These are phyloP conservation scores for Pandion haliaetus DNA, from an alignment of 2,113 vertebrate genomes.

Conservation along the genomic window DNA sequence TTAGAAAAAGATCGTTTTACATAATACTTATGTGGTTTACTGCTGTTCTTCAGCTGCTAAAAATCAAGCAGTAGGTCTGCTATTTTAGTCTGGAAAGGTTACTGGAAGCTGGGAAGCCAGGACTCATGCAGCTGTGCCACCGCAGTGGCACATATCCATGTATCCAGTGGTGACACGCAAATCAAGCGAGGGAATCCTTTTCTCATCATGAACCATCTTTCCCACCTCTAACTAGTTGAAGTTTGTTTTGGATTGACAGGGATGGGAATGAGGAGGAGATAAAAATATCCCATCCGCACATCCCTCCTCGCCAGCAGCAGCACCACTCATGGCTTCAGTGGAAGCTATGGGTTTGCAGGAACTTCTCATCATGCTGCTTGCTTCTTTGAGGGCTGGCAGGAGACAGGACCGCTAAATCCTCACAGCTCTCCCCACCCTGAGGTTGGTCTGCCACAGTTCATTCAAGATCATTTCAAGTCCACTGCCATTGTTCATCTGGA, in stretches of 20 bases:
- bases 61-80: background rate
- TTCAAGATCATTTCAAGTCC: background rate
- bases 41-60: constrained; percentile 37
- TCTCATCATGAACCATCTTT: background rate
- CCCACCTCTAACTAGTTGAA: background rate
- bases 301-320: background rate
- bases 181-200: constrained; percentile 12
- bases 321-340: background rate
- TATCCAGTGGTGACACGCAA: background rate
- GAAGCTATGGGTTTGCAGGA: background rate
- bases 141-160: background rate
- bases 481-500: background rate
- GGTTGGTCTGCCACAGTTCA: background rate
- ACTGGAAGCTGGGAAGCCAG: constrained; percentile 29
- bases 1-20: constrained; percentile 58
- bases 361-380: background rate
- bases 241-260: constrained; percentile 31
- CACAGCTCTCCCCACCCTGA: background rate
- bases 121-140: background rate
- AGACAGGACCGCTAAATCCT: background rate
- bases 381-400: background rate
- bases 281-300: background rate
- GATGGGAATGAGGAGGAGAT: background rate
- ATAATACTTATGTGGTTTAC: constrained; percentile 43
- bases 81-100: constrained; percentile 26